Evolutionary conservation across 2,113 vertebrate genomes (phyloP).

Genomic region (Otus sunia): DNA sequence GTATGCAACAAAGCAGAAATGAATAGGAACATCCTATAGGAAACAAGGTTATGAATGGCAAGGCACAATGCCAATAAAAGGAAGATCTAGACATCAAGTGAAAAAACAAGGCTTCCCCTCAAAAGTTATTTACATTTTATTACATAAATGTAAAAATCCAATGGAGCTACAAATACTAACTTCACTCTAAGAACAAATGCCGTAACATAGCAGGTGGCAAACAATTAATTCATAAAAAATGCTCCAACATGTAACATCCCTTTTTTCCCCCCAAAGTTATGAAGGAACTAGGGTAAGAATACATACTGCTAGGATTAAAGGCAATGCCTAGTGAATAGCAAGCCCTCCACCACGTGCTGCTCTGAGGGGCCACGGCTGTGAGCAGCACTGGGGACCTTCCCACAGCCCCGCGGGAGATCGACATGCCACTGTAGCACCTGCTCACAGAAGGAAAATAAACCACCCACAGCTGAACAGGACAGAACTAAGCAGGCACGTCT

Average conservation of each 20-base stretch:
- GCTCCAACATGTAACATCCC: rapidly evolving
- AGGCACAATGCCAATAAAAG: background rate
- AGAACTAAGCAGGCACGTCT: rapidly evolving
- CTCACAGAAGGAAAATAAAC: background rate
- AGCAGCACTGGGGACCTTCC: rapidly evolving
- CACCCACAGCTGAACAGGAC: rapidly evolving
- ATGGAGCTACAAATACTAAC: no score
- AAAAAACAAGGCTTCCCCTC: background rate
- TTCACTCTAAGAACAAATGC: rapidly evolving
- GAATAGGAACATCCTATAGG: rapidly evolving
- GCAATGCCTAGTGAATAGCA: rapidly evolving
- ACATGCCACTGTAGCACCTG: background rate
- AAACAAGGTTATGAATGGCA: background rate
- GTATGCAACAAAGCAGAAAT: rapidly evolving
- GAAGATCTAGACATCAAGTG: background rate
- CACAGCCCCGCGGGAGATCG: no score
- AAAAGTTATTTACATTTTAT: background rate
- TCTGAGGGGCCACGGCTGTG: rapidly evolving
- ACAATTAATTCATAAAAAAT: background rate
- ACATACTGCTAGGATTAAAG: rapidly evolving
- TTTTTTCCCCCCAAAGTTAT: rapidly evolving
- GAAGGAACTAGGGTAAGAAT: background rate
- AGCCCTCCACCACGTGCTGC: rapidly evolving
- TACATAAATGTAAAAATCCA: background rate
- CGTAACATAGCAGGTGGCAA: background rate